Conservation (phyloP, 2,797 vertebrate genomes). For the Neomorphus geoffroyi region DNA sequence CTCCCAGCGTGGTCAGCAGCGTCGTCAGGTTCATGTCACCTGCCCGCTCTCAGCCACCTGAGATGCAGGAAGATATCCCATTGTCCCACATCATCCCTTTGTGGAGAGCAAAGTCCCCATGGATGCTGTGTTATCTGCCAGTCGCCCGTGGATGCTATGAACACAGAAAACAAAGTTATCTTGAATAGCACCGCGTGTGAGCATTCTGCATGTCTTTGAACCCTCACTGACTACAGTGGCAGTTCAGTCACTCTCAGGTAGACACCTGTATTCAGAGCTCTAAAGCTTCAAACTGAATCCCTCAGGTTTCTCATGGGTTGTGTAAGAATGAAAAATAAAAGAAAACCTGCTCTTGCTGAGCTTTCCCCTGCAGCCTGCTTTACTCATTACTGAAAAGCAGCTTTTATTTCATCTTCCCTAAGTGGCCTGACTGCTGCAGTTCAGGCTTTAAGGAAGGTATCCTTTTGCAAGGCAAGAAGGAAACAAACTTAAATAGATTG, state of each 20-base stretch:
- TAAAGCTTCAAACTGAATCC: not conserved
- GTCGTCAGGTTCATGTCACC: not conserved
- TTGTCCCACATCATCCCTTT: not conserved
- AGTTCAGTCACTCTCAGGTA: not conserved
- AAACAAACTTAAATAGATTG: not conserved
- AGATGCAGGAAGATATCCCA: rapidly evolving
- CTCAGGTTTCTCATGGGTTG: not conserved
- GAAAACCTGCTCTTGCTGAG: not conserved
- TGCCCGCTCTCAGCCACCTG: not conserved
- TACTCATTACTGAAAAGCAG: not conserved
- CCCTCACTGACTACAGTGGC: not conserved
- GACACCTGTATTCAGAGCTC: not conserved
- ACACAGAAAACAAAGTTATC: not conserved
- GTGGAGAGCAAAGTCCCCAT: not conserved
- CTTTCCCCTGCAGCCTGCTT: not conserved
- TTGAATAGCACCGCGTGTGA: not conserved
- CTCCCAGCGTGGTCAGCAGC: rapidly evolving
- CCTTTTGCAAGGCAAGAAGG: not conserved
- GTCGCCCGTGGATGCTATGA: rapidly evolving
- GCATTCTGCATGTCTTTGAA: not conserved
- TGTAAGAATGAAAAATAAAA: not conserved
- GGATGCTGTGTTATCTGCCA: not conserved
- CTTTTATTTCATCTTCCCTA: not conserved
- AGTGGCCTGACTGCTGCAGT: not conserved
- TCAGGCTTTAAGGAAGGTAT: not conserved